These are phyloP conservation scores for Diuraphis noxia DNA, from an alignment of 1,140 invertebrate genomes.

Conservation along the genomic window DNA sequence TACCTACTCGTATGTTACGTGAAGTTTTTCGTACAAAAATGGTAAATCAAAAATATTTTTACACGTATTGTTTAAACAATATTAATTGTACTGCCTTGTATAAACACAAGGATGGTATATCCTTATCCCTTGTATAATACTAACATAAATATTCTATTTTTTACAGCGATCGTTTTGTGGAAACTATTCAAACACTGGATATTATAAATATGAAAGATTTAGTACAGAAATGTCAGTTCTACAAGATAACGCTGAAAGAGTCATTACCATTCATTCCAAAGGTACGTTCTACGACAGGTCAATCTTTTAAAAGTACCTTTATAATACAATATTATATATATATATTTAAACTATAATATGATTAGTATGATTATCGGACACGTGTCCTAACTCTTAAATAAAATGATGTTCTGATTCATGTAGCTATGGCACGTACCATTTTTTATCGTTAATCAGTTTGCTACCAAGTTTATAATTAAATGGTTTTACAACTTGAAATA, in stretches of 20 bases:
- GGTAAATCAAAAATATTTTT: neutral
- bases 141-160: neutral
- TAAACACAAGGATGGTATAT: no score
- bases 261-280: conserved; percentile 85
- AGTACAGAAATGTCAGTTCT: conserved; percentile 86
- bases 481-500: neutral
- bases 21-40: neutral
- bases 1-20: neutral
- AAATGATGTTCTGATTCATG: neutral
- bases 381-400: neutral
- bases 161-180: conserved; percentile 79
- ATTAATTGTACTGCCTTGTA: neutral
- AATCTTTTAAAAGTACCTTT: neutral
- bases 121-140: no score
- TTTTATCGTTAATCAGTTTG: neutral
- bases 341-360: no score
- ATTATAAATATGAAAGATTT: conserved; percentile 90
- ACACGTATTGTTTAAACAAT: neutral
- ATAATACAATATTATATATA: no score
- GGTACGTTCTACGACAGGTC: conserved; percentile 66
- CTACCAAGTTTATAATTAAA: neutral
- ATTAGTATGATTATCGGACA: neutral
- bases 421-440: neutral
- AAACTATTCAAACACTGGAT: conserved; percentile 88
- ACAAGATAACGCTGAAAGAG: conserved; percentile 81